Evolutionary conservation across 2,113 vertebrate genomes (phyloP), one percentile per base, ranked within the genome.

Genomic region (Bos indicus): DNA sequence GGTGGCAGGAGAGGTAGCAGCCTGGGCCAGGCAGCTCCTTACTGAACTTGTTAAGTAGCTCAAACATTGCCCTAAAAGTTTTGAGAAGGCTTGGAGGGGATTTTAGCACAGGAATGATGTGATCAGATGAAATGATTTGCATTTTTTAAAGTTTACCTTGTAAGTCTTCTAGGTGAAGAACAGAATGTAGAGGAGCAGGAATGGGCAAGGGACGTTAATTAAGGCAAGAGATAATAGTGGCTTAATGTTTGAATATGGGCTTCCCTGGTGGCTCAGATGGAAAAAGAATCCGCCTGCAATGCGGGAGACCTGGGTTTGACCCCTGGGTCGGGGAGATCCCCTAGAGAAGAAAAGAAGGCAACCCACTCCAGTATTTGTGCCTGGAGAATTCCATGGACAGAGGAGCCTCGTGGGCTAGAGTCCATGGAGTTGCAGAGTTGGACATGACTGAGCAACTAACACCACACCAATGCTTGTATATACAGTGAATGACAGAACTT

Each of bases 151-250:
- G 23, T 19, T 93, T 57, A 62, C 40, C 23, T 46, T 87, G 19
- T 81, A 67, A 92, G 46, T 87, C 60, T 36, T 23, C 21, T 43
- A 60, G 28, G 87, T n/a, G 85, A 74, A 77, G 43, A 94, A 54
- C 40, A 77, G 96, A 93, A 95, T 93, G 92, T 56, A 36, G 74
- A 84, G 51, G 16, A 93, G 52, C 92, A 80, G 77, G 95, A 96
- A 67, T 21, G 30, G 25, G 46, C 19, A 30, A 85, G 13, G 19
- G 71, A 86, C 74, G 19, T 64, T 33, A 77, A 56, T 40, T 62
- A 60, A 91, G 54, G 23, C 52, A 67, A 88, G 64, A 97, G 71
- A 80, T 83, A 92, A 46, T 10, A 10, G 82, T 36, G 40, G 30
- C 40, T 87, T 94, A 62, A 46, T 46, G 36, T 60, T 43, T 84